Conservation (phyloP, 1,140 invertebrate genomes). For the Lucilia cuprina region DNA sequence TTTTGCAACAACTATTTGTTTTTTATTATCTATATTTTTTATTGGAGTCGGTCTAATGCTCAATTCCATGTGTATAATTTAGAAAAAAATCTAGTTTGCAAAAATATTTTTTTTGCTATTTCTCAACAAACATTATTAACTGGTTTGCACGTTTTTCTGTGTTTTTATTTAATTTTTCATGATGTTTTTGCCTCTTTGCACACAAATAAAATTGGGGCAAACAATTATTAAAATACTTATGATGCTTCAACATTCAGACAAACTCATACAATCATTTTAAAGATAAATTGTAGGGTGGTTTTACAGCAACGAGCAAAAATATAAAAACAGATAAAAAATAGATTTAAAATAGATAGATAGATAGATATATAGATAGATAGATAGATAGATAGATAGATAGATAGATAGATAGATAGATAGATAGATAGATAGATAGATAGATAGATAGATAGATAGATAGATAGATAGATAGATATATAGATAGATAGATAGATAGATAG, state of each 20-base stretch:
- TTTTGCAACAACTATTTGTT: too few species aligned
- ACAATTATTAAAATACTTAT: neutral
- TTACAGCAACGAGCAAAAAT: neutral
- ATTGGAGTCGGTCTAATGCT: too few species aligned
- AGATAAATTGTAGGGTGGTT: neutral
- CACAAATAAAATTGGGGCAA: neutral
- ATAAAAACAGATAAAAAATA: too few species aligned
- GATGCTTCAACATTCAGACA: neutral
- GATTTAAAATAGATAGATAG: too few species aligned
- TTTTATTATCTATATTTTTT: too few species aligned
- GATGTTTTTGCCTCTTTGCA: neutral
- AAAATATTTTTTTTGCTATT: neutral
- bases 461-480: too few species aligned
- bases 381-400: too few species aligned
- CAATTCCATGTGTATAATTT: neutral
- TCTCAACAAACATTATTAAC: neutral
- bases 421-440: too few species aligned
- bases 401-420: too few species aligned
- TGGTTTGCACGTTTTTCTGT: slow-evolving; percentile 12
- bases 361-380: too few species aligned
- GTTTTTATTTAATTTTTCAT: neutral
- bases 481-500: too few species aligned
- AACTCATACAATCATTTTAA: neutral
- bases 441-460: too few species aligned
- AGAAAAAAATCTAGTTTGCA: slow-evolving; percentile 3